Evolutionary conservation across 2,113 vertebrate species (phyloP), one percentile per base, ranked within the genome.

Genomic region (Sinocyclocheilus anophthalmus): DNA sequence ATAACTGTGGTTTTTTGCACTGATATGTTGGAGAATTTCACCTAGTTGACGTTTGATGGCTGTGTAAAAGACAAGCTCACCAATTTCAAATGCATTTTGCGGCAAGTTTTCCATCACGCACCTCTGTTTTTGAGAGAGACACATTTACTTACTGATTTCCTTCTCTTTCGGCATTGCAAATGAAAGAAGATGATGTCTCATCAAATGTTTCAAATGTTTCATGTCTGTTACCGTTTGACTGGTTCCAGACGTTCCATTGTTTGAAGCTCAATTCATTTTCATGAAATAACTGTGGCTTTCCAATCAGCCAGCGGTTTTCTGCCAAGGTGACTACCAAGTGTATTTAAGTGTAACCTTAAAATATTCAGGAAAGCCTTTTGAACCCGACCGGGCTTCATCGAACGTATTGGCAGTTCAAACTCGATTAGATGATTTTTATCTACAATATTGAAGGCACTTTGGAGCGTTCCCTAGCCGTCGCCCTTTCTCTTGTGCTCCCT

Each of bases 391-490:
- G 61, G 57, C 55, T 33, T 84, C 61, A 81, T 59, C 8, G 24
- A 84, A 33, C 69, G 75, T 81, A 76, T 84, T 57, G 77, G 70
- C 79, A 75, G 85, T 73, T 79, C 75, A 77, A 87, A 89, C 88
- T 85, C 22, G 73, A 87, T 89, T 87, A 81, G 83, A 72, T 42
- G 61, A 72, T 63, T 82, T 76, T 87, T 76, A 78, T 73, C 55
- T n/a, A 4, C 53, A 45, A 61, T 65, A 69, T 69, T 14, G 12
- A 45, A 75, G 53, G 50, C 77, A 39, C 26, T 70, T 73, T 26
- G 10, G 22, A 73, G 33, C 55, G 11, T 33, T 76, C 69, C 37
- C 55, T 9, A 39, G 85, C 61, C 30, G 18, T 30, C 50, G 72
- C 63, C 24, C 79, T n/a, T 77, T 85, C 61, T 69, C 59, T 69